Conservation (phyloP, 2,113 vertebrate species). For the Delphinapterus leucas region DNA sequence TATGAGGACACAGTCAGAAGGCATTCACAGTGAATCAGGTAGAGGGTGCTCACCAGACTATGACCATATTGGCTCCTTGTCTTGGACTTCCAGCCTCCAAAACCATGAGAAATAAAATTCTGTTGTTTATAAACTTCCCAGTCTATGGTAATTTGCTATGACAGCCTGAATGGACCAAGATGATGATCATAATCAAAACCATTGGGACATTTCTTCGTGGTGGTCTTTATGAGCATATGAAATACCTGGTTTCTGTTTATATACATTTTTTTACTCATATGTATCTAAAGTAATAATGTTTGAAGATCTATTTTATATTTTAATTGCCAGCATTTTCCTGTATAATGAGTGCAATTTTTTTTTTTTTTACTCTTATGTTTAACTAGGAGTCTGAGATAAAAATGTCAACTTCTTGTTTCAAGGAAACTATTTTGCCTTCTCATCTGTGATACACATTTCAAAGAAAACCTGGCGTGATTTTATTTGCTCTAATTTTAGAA, state of each 20-base stretch:
- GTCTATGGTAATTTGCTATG: neutral
- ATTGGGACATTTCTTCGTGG: neutral
- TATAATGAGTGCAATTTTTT: neutral
- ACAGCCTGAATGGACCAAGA: neutral
- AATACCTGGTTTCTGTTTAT: neutral
- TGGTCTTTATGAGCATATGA: neutral
- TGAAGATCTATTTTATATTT: neutral
- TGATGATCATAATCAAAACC: neutral
- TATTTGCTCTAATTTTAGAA: neutral
- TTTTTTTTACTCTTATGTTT: neutral
- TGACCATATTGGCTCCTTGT: neutral
- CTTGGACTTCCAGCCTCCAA: neutral
- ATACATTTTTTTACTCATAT: neutral
- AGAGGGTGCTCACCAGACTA: neutral
- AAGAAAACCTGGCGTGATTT: neutral
- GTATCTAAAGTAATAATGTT: neutral
- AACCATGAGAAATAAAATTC: neutral
- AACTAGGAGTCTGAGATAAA: neutral
- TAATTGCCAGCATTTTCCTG: neutral
- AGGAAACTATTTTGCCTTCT: neutral
- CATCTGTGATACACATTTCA: neutral
- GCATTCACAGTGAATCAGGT: neutral
- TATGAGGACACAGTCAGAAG: neutral
- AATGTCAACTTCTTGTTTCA: neutral
- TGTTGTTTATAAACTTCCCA: neutral